Evolutionary conservation across 2,888 invertebrate genomes (phyloP), one percentile per base, ranked within the genome.

Genomic region (Suillia variegata): DNA sequence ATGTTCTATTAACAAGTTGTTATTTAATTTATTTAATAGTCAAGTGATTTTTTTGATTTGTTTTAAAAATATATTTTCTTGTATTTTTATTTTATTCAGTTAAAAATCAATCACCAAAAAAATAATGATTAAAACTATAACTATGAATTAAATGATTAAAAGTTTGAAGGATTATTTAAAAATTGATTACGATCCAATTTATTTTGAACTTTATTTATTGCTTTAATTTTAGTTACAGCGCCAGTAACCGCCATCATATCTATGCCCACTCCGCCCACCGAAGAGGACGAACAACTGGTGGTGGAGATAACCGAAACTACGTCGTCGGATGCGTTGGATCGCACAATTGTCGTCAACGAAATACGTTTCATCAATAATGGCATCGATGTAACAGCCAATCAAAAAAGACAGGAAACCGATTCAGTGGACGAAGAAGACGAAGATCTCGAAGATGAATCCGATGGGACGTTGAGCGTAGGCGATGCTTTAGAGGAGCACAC

Each of bases 361-460:
- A 82, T 81, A 50, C 76, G 81, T 2, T 82, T 81, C 53, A 82
- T 82, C 12, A 80, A 82, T 63, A 79, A 82, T 56, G 82, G 82
- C 13, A 64, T 82, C 42, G 82, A 82, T 71, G 81, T 82, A 2
- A 81, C 82, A 0, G 73, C 76, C 15, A 77, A 76, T 49, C 71
- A 80, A 13, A 70, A 74, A 56, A n/a, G n/a, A n/a, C 63, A 71
- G 12, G 75, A 71, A 42, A 66, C 64, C 2, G 51, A 65, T 45
- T 62, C 57, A 34, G 60, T 65, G 22, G 62, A 62, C 8, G 67
- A 69, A 8, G 56, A 55, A 13, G 75, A 70, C 12, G 69, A 71
- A 1, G 58, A 55, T 0, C 34, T 49, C 1, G 62, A 61, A 2
- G 61, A 65, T 0, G 70, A 68, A n/a, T 56, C 65, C 2, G 62